These are phyloP conservation scores for Theretra japonica DNA, from an alignment of 2,888 invertebrate genomes.

Conservation along the genomic window DNA sequence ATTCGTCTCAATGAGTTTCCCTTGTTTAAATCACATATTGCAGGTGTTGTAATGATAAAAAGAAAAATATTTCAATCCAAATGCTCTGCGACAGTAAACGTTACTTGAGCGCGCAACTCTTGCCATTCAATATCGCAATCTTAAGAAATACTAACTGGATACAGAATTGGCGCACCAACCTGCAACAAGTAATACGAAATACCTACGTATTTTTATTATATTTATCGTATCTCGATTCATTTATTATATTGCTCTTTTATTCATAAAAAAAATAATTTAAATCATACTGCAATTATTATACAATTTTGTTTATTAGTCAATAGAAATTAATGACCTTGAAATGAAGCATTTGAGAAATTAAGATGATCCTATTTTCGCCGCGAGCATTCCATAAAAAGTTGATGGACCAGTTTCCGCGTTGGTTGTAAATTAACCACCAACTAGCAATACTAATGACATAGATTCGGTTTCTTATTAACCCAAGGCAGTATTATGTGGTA, in stretches of 20 bases:
- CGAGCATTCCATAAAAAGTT: not conserved
- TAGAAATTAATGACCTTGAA: constrained; percentile 3
- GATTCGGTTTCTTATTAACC: not conserved
- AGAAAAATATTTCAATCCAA: constrained; percentile 46
- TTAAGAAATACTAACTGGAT: constrained; percentile 75
- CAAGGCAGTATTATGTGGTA: not conserved
- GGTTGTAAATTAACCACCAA: not conserved
- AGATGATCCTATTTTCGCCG: not conserved
- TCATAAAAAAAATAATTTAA: not conserved
- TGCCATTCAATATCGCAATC: constrained; percentile 71
- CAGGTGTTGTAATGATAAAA: constrained; percentile 42
- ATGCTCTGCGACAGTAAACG: constrained; percentile 56
- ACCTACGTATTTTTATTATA: constrained; percentile 23
- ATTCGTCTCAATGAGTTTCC: not conserved
- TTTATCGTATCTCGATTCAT: not conserved
- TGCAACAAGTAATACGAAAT: constrained; percentile 50
- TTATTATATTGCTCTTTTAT: not conserved
- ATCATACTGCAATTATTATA: not conserved
- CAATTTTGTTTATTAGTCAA: not conserved
- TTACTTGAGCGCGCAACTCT: constrained; percentile 62
- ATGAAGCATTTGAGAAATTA: not conserved
- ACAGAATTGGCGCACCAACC: constrained; percentile 64
- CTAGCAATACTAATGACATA: not conserved
- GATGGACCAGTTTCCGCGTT: not conserved
- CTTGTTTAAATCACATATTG: constrained; percentile 6